These are phyloP conservation scores for Dorcus hopei DNA, from an alignment of 2,888 invertebrate species.

Conservation along the genomic window DNA sequence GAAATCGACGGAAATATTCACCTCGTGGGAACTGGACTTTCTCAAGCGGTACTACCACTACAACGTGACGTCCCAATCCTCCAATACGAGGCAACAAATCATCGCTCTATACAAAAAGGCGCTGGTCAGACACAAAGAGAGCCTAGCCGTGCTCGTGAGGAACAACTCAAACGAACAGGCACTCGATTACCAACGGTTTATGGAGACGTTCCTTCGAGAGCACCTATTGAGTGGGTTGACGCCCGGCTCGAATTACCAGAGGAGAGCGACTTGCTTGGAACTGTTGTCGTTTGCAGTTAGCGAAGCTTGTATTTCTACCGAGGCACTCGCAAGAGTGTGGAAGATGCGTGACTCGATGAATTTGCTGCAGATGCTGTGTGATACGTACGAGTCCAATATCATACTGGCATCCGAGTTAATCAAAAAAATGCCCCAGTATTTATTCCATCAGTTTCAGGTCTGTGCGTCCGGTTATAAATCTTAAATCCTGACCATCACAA, in stretches of 20 bases:
- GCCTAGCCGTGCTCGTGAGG: conserved; percentile 38
- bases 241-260: conserved; percentile 37
- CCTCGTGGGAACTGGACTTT: conserved; percentile 60
- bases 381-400: conserved; percentile 79
- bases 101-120: conserved; percentile 72
- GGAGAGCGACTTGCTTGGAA: conserved; percentile 37
- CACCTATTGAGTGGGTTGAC: conserved; percentile 28
- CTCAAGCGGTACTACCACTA: conserved; percentile 61
- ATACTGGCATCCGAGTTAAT: conserved; percentile 48
- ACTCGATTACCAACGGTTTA: conserved; percentile 26
- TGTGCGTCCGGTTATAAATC: background rate
- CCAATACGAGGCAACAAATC: conserved; percentile 66
- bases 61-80: conserved; percentile 67
- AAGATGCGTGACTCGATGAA: conserved; percentile 45
- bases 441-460: conserved; percentile 8
- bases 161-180: conserved; percentile 20
- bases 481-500: background rate
- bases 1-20: conserved; percentile 67
- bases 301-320: conserved; percentile 38
- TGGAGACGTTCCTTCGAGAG: conserved; percentile 22
- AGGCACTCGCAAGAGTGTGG: conserved; percentile 51
- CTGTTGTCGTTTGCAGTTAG: conserved; percentile 33
- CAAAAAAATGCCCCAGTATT: conserved; percentile 3
- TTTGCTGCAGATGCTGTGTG: conserved; percentile 41
- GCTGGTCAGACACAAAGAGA: conserved; percentile 52